These are phyloP conservation scores for Hylaeus volcanicus DNA, from an alignment of 1,140 invertebrate genomes.

Conservation along the genomic window DNA sequence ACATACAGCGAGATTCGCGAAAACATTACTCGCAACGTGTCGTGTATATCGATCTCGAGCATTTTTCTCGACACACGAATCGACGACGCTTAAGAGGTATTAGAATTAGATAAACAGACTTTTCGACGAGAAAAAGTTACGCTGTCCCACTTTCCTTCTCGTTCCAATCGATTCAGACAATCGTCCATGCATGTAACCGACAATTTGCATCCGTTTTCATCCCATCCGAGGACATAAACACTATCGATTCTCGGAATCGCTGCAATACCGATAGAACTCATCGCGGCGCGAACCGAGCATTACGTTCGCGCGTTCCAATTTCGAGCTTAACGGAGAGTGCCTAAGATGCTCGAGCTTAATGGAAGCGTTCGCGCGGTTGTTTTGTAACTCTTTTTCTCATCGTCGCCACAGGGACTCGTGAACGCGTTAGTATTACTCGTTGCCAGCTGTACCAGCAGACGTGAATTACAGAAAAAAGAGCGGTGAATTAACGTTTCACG, in stretches of 20 bases:
- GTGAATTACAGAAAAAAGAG: slow-evolving; percentile 3
- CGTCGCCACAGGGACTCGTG: background rate
- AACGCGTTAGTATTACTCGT: background rate
- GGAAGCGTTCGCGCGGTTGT: slow-evolving; percentile 39
- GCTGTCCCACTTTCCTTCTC: too few species aligned
- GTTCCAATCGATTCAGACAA: background rate
- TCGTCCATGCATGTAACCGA: background rate
- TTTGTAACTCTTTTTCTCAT: background rate
- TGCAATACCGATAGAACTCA: slow-evolving; percentile 24
- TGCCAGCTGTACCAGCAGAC: slow-evolving; percentile 2
- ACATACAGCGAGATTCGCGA: background rate
- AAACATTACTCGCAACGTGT: background rate
- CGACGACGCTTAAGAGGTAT: too few species aligned
- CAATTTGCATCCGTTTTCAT: slow-evolving; percentile 1
- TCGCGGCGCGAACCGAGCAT: slow-evolving; percentile 43
- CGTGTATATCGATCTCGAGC: too few species aligned
- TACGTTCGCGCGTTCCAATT: slow-evolving; percentile 56
- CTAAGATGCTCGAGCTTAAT: slow-evolving; percentile 55
- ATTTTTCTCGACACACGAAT: too few species aligned
- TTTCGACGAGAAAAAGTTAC: too few species aligned
- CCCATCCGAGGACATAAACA: slow-evolving; percentile 42
- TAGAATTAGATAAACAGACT: too few species aligned
- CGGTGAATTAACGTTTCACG: background rate
- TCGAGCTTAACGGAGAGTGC: slow-evolving; percentile 56
- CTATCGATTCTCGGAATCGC: slow-evolving; percentile 49